Base-by-base conservation (phyloP, 2,797 vertebrate species). In the Sebastes taczanowskii region DNA sequence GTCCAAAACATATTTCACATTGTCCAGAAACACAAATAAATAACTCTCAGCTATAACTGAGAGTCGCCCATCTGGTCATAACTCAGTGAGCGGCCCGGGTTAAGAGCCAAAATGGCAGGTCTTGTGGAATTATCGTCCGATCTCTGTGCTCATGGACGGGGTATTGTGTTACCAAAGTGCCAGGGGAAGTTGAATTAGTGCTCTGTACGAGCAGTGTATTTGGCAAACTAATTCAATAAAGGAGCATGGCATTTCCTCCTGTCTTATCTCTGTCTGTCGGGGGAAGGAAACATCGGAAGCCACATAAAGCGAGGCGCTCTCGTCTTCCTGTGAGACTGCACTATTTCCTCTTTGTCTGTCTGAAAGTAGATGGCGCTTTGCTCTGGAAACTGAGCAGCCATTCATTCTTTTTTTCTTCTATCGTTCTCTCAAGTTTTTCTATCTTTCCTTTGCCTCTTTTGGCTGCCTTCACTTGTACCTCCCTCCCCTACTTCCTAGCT, bases 211-310 rank as follows among this genome's bases (percentile, higher is more conserved):
- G 65, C 49, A 18, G 80, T 64, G 74, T 79, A 83, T 80, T 79
- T 84, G 82, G 73, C 29, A 74, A 86, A 83, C 59, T 82, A 85
- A 91, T 86, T 90, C 38, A 88, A 87, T 91, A 78, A 88, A 74
- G 82, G 56, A 82, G 70, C 49, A 30, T 55, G 71, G 86, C 86
- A 84, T 88, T 91, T 89, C 86, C 85, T 79, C 60, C 81, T 20
- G 59, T 79, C 81, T 90, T 82, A 88, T 92, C 86, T 84, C 74
- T 60, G 78, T 64, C 82, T 77, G 73, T 65, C 2, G 6, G 74
- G 25, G 55, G 74, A 64, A 66, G 78, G 80, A 74, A 80, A 85
- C 66, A 77, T 83, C 18, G 14, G 80, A 78, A 78, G 84, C 55
- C 46, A 65, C 56, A 46, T 30, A 18, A 62, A 86, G 74, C 66